These are phyloP conservation scores for Eleginops maclovinus DNA, from an alignment of 2,113 vertebrate species.

Conservation along the genomic window DNA sequence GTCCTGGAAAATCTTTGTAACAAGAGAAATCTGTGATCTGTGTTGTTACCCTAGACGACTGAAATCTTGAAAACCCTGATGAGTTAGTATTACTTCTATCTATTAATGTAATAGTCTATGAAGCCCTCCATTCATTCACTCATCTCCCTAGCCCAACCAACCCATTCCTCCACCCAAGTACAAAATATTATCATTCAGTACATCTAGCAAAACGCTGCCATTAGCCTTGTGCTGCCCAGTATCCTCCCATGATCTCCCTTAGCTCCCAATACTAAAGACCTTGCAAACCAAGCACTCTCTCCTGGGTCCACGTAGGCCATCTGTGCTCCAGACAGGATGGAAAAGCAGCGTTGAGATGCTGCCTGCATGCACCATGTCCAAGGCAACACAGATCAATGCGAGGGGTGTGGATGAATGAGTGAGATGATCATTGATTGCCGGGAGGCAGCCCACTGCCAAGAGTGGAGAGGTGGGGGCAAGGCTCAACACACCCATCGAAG, in stretches of 20 bases:
- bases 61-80: conserved; percentile 32
- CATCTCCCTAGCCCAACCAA: not conserved
- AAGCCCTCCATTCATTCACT: conserved; percentile 4
- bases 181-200: conserved; percentile 52
- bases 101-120: not conserved
- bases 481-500: conserved; percentile 43
- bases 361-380: conserved; percentile 59
- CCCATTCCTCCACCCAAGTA: conserved; percentile 27
- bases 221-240: conserved; percentile 34
- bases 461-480: conserved; percentile 10
- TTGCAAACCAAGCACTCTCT: conserved; percentile 48
- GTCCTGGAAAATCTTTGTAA: not conserved
- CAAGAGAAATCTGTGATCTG: not conserved
- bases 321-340: conserved; percentile 50
- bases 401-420: conserved; percentile 70
- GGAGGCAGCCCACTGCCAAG: conserved; percentile 52
- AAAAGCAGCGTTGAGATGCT: conserved; percentile 35
- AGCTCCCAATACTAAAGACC: conserved; percentile 43
- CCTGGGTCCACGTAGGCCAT: conserved; percentile 53
- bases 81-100: conserved; percentile 12
- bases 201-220: conserved; percentile 30
- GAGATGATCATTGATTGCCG: conserved; percentile 75
- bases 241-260: conserved; percentile 41
- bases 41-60: not conserved
- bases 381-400: conserved; percentile 61